A percentile compares a stretch with the other conserved stretches of the same genome.
These are phyloP conservation scores for Echinops telfairi DNA, from an alignment of 2,113 vertebrate genomes.

Conservation along the genomic window DNA sequence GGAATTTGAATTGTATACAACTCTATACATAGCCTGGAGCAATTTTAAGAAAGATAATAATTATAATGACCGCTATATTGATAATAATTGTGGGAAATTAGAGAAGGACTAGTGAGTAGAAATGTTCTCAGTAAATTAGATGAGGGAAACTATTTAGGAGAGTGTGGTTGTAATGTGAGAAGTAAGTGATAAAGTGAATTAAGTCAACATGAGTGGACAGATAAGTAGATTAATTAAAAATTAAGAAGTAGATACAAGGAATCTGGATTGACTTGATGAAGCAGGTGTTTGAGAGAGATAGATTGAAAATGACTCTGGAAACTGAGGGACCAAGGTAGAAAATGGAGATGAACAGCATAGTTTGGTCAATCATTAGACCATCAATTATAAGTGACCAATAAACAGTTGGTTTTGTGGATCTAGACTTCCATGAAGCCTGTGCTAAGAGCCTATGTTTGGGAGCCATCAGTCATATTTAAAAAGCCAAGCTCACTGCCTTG, in stretches of 20 bases:
- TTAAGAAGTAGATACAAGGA: background rate
- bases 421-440: background rate
- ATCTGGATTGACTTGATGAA: background rate
- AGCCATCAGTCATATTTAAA: background rate
- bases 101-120: background rate
- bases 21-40: background rate
- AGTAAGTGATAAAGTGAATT: background rate
- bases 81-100: background rate
- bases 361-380: no score
- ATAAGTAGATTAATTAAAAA: background rate
- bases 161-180: background rate
- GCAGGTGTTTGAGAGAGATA: background rate
- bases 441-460: background rate
- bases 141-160: conserved; percentile 1
- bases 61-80: background rate
- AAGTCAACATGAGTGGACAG: no score
- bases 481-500: no score
- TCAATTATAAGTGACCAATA: background rate
- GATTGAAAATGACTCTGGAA: background rate
- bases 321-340: background rate
- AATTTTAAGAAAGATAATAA: background rate
- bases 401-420: background rate
- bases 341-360: no score
- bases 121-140: no score
- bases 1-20: background rate